A percentile compares a stretch with the other conserved stretches of the same genome.
Conservation (phyloP, 2,797 vertebrate genomes). For the Spinus pinus region DNA sequence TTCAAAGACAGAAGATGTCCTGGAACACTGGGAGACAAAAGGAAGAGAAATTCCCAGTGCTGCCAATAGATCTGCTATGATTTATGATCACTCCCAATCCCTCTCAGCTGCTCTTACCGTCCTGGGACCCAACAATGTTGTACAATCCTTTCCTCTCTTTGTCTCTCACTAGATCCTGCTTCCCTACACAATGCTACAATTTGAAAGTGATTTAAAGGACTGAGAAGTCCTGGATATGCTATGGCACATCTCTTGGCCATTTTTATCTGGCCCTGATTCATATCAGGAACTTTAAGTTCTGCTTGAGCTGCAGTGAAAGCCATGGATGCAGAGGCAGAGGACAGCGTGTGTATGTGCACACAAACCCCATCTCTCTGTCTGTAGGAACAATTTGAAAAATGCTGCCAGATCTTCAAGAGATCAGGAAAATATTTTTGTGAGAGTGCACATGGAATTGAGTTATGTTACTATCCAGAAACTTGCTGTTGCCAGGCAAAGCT, state of each 20-base stretch:
- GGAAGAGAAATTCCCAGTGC: background rate
- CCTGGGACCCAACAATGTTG: background rate
- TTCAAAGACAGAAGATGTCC: background rate
- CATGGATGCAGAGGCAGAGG: background rate
- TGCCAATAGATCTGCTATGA: background rate
- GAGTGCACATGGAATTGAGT: background rate
- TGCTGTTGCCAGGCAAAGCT: background rate
- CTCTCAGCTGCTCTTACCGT: background rate
- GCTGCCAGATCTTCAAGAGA: background rate
- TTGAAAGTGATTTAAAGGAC: accelerated
- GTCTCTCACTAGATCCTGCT: background rate
- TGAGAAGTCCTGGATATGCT: background rate
- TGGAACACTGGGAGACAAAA: background rate
- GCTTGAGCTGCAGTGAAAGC: background rate
- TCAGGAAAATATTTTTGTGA: background rate
- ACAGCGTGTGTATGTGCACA: background rate
- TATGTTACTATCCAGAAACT: background rate
- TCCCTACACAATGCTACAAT: background rate
- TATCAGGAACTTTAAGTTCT: background rate
- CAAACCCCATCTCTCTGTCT: background rate
- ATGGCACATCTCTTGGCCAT: background rate
- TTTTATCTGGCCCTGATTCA: background rate
- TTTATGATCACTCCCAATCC: background rate
- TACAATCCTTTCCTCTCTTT: background rate
- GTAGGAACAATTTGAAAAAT: background rate